phyloP scores from a whole-genome alignment of 2,888 invertebrate genomes.

The Drosophila rellima region DNA sequence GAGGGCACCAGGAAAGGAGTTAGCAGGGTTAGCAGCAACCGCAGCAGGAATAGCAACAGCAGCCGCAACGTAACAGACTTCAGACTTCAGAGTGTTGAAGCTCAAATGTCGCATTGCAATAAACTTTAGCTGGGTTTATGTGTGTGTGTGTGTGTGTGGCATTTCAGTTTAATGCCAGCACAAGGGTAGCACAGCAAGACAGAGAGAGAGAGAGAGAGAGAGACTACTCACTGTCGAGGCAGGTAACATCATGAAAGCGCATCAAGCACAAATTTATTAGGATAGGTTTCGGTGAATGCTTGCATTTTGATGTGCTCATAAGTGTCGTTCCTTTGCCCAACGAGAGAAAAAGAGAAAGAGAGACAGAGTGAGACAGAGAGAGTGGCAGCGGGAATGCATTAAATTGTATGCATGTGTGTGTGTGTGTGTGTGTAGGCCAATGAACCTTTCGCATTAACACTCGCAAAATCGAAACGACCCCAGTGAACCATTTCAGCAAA shows the following conservation, averaged over 20 bases:
- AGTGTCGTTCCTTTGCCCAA: constrained; percentile 34
- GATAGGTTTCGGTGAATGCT: constrained; percentile 77
- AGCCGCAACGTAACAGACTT: constrained; percentile 66
- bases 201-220: background rate
- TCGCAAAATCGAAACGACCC: constrained; percentile 30
- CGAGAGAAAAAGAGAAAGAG: background rate
- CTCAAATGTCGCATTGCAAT: constrained; percentile 80
- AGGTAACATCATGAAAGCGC: constrained; percentile 78
- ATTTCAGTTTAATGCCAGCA: constrained; percentile 70
- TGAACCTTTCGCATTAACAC: constrained; percentile 54
- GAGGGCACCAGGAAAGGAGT: constrained; percentile 2
- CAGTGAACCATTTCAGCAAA: constrained; percentile 23
- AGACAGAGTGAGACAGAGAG: background rate
- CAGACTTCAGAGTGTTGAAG: constrained; percentile 78
- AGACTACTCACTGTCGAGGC: constrained; percentile 37
- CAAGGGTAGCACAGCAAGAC: constrained; percentile 57
- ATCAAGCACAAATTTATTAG: constrained; percentile 81
- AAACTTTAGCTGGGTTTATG: constrained; percentile 61
- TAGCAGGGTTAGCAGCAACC: constrained; percentile 40
- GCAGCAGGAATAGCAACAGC: constrained; percentile 43
- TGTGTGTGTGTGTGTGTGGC: constrained; percentile 43
- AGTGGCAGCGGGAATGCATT: constrained; percentile 27
- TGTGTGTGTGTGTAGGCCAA: constrained; percentile 53
- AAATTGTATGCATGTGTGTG: constrained; percentile 9
- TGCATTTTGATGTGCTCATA: constrained; percentile 76